These are phyloP conservation scores for Formica aserva DNA, from an alignment of 2,888 invertebrate genomes.

Conservation along the genomic window DNA sequence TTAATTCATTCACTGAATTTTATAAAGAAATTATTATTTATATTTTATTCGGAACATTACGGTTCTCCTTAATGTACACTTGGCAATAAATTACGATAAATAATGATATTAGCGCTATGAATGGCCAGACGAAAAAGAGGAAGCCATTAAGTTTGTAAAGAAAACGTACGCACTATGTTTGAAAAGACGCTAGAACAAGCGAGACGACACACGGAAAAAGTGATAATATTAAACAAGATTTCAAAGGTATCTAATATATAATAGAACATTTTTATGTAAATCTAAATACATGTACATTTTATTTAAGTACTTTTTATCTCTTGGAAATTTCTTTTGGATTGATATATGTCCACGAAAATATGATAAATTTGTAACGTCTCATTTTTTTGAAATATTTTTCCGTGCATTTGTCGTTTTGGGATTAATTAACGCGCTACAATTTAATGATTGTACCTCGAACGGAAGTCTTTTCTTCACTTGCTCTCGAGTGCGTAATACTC, in stretches of 20 bases:
- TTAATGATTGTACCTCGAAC: slow-evolving; percentile 75
- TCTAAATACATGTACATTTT: background rate
- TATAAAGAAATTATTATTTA: slow-evolving; percentile 16
- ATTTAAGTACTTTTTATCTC: background rate
- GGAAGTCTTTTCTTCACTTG: slow-evolving; percentile 76
- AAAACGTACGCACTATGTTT: slow-evolving; percentile 30
- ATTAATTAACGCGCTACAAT: slow-evolving; percentile 59
- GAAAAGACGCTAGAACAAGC: slow-evolving; percentile 30
- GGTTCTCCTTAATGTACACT: background rate
- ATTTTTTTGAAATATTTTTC: slow-evolving; percentile 35
- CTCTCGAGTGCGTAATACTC: slow-evolving; percentile 75
- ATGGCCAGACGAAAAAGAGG: slow-evolving; percentile 33
- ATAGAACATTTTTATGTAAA: background rate
- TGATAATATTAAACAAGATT: background rate
- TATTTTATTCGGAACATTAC: background rate
- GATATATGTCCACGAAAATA: background rate
- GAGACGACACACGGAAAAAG: slow-evolving; percentile 41
- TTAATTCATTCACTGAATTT: background rate
- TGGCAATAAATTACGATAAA: background rate
- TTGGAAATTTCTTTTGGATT: background rate
- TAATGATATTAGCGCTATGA: slow-evolving; percentile 1
- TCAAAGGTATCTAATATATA: background rate
- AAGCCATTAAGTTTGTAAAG: slow-evolving; percentile 47
- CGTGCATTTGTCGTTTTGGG: slow-evolving; percentile 45
- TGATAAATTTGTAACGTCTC: background rate